Evolutionary conservation across 2,888 invertebrate genomes (phyloP), one percentile per base, ranked within the genome.

Genomic region (Anticlea derivata): DNA sequence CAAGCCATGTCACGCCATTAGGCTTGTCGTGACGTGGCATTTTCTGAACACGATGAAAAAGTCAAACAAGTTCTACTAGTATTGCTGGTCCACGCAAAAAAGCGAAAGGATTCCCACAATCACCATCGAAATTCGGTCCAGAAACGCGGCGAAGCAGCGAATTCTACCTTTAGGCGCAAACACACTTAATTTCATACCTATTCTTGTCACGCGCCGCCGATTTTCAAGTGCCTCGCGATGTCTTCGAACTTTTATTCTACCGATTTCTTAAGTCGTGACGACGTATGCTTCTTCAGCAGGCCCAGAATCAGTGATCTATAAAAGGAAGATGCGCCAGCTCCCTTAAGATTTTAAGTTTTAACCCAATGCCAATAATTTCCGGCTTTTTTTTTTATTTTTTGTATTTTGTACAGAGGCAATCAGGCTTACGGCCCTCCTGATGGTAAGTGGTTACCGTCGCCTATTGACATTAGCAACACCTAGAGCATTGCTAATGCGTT

Each of bases 121-220:
- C 52, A 57, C 37, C 50, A 55, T 57, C 53, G 58, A 31, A 44
- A 65, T 61, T 61, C 60, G 46, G 56, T 10, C 37, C 11, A 54
- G 55, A 46, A 58, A 53, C 46, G 49, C 55, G 47, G 47, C 43
- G 55, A 50, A 57, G 55, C 56, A 59, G 55, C 50, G 54, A 58
- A 50, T 55, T 59, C 33, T 55, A 45, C 40, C 57, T 54, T 48
- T 24, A 45, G 55, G 54, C 45, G 41, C 58, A 60, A 60, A 60
- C 52, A 58, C 44, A 50, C 50, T 43, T 62, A 60, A 62, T 60
- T 58, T 50, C 43, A 57, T 51, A 43, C 31, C 37, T 34, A 81
- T 80, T 79, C 82, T 7, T 12, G 44, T 65, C 85, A 84, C 85
- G 84, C 78, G 55, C 59, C 54, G 61, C 60, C 81, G 78, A 82